phyloP scores from a whole-genome alignment of 2,888 invertebrate genomes.

The Bellardia bayeri region DNA sequence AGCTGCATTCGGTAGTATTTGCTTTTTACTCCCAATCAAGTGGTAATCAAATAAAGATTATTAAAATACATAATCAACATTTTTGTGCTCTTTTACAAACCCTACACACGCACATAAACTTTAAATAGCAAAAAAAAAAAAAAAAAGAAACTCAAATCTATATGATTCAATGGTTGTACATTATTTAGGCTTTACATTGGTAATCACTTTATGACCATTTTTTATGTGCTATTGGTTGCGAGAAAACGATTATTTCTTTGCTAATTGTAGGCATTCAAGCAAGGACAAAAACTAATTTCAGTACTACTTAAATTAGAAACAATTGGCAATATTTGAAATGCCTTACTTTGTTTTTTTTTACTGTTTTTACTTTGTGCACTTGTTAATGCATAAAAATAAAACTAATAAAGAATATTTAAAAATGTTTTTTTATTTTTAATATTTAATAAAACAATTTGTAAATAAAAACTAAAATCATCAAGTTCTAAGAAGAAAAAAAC shows the following conservation, averaged over 20 bases:
- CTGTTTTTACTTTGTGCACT: too few relatives aligned
- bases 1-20: background rate
- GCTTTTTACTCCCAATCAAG: background rate
- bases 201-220: conserved; percentile 52
- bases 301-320: too few relatives aligned
- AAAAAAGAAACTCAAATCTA: conserved; percentile 17
- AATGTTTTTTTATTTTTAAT: too few relatives aligned
- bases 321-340: too few relatives aligned
- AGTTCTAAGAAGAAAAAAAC: too few relatives aligned
- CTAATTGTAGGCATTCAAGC: background rate
- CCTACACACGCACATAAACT: background rate
- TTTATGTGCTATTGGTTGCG: background rate
- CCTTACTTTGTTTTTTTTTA: too few relatives aligned
- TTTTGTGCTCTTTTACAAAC: conserved; percentile 20
- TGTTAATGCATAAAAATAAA: too few relatives aligned
- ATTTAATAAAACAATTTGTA: too few relatives aligned
- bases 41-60: conserved; percentile 14
- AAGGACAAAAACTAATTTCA: too few relatives aligned
- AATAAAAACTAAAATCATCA: too few relatives aligned
- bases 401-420: too few relatives aligned
- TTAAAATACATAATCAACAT: conserved; percentile 1
- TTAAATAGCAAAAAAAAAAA: background rate
- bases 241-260: background rate
- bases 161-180: conserved; percentile 58
- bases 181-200: conserved; percentile 68